These are phyloP conservation scores for Bombus sylvicola DNA, from an alignment of 1,140 invertebrate genomes.

Conservation along the genomic window DNA sequence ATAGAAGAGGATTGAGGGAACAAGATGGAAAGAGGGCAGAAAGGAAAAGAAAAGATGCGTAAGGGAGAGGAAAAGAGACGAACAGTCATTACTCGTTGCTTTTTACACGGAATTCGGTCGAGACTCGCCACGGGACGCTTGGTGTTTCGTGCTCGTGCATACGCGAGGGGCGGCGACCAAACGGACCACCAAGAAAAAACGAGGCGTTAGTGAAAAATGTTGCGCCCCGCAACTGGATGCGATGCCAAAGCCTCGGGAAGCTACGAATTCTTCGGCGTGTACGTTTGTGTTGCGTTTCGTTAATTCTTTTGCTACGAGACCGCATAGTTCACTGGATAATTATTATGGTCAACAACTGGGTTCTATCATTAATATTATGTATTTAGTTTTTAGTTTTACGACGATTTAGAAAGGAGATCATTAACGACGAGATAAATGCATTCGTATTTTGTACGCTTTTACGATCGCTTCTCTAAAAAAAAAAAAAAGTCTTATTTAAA, in stretches of 20 bases:
- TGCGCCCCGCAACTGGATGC: slow-evolving; percentile 7
- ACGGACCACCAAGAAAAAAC: slow-evolving; percentile 23
- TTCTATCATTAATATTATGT: neutral
- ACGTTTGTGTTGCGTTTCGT: neutral
- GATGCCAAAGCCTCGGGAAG: slow-evolving; percentile 18
- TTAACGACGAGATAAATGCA: too few species aligned
- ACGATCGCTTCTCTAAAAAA: neutral
- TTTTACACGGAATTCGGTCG: slow-evolving; percentile 64
- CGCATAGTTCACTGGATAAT: neutral
- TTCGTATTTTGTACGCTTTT: too few species aligned
- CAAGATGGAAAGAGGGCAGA: neutral
- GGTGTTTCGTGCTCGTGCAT: slow-evolving; percentile 43
- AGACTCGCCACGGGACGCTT: slow-evolving; percentile 50
- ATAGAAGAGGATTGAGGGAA: slow-evolving; percentile 14
- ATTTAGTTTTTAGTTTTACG: too few species aligned
- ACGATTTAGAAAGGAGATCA: too few species aligned
- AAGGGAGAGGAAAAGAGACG: neutral
- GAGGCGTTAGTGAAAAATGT: slow-evolving; percentile 46
- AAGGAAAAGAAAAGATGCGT: neutral
- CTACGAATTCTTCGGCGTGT: neutral
- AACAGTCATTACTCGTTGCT: slow-evolving; percentile 58
- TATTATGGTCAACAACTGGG: neutral
- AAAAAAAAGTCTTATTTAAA: neutral
- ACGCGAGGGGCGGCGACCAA: neutral
- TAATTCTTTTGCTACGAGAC: neutral